A percentile compares a stretch with the other conserved stretches of the same genome.
These are phyloP conservation scores for Peribatodes rhomboidaria DNA, from an alignment of 2,888 invertebrate genomes.

Conservation along the genomic window DNA sequence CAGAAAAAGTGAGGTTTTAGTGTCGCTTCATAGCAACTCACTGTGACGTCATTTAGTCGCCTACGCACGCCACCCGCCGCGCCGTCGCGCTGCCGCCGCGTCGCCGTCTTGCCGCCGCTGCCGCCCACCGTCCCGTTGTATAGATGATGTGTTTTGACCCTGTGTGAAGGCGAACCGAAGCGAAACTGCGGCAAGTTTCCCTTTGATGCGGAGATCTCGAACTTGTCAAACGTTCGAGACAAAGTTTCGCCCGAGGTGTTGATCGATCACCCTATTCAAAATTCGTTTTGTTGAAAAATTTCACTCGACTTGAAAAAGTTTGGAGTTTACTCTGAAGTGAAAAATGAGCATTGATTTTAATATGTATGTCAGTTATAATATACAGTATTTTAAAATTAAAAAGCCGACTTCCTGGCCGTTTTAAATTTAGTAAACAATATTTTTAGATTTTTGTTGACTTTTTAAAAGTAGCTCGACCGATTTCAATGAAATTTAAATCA, in stretches of 20 bases:
- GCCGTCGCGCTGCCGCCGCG: too few species aligned
- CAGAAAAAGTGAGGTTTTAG: too few species aligned
- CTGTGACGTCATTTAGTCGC: too few species aligned
- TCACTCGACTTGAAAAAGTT: conserved; percentile 28
- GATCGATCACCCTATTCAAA: conserved; percentile 60
- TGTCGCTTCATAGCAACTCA: too few species aligned
- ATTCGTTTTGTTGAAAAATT: conserved; percentile 47
- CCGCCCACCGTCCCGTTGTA: not conserved
- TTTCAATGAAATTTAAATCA: too few species aligned
- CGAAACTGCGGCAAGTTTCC: conserved; percentile 51
- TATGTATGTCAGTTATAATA: not conserved
- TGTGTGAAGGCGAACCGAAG: conserved; percentile 52
- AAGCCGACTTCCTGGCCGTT: too few species aligned
- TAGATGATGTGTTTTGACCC: not conserved
- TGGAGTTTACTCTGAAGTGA: conserved; percentile 1
- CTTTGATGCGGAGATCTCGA: conserved; percentile 60
- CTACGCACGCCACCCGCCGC: too few species aligned
- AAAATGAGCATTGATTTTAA: conserved; percentile 15
- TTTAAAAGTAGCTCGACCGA: too few species aligned
- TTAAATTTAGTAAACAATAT: too few species aligned
- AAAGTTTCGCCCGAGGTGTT: conserved; percentile 56
- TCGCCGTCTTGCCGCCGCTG: too few species aligned
- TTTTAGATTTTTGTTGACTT: too few species aligned
- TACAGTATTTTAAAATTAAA: too few species aligned
- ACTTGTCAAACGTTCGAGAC: conserved; percentile 57